Percentiles rank a stretch among this genome's conserved stretches.
phyloP scores from a whole-genome alignment of 2,113 vertebrate species.

The Terrapene triunguis region DNA sequence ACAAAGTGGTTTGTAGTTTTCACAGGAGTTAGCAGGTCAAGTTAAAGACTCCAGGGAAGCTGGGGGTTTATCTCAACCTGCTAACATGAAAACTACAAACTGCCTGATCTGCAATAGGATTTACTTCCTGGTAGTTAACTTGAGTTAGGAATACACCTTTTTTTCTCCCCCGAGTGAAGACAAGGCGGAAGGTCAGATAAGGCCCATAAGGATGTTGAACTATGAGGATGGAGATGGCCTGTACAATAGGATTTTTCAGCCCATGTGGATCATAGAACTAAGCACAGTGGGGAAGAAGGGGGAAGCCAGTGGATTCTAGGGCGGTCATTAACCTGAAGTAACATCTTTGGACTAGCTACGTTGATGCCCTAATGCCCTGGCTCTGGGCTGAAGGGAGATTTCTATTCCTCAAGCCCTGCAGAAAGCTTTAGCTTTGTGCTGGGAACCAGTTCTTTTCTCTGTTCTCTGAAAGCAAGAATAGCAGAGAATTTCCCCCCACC shows the following conservation, averaged over 20 bases:
- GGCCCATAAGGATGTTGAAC: neutral
- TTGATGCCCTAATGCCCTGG: neutral
- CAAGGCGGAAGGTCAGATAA: neutral
- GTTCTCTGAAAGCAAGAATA: neutral
- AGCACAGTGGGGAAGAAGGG: neutral
- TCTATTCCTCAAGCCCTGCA: neutral
- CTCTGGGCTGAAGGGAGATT: neutral
- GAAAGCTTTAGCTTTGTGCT: neutral
- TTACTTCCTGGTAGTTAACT: neutral
- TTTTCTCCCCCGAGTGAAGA: neutral
- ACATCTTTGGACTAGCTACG: neutral
- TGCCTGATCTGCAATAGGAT: neutral
- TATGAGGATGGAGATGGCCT: accelerated
- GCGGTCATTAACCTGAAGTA: neutral
- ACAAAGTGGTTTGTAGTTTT: neutral
- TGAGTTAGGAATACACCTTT: neutral
- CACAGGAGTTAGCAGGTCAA: neutral
- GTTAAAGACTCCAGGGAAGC: neutral
- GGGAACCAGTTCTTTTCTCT: neutral
- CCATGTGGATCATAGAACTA: neutral
- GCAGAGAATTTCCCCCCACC: neutral
- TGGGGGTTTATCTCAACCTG: neutral
- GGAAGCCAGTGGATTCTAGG: neutral
- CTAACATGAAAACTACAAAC: neutral
- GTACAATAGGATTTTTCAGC: neutral